Base-by-base conservation (phyloP, 2,113 vertebrate genomes). In the Eubucco bourcierii region DNA sequence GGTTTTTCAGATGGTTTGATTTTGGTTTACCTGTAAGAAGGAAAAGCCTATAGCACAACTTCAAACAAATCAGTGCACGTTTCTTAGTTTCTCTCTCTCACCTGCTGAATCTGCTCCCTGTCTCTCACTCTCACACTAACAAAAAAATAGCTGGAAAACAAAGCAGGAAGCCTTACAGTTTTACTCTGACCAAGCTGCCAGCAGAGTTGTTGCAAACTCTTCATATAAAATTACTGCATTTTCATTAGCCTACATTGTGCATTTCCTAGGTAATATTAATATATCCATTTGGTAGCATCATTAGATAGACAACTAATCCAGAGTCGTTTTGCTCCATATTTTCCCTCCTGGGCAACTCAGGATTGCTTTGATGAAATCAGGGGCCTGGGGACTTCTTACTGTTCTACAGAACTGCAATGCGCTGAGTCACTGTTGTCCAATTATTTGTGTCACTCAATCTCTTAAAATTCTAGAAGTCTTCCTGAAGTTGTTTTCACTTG, bases 401-500 rank as follows among this genome's bases (percentile, higher is more conserved):
- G 28, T 58, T 58, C 50, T 72, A 46, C 29, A 61, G 61, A 92
- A 75, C 39, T 63, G 58, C 14, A 10, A 25, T 15, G 52, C 52
- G 82, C 21, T 84, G 81, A 80, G 67, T 87, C 87, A 59, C 52
- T 84, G 70, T 12, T 0, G 1, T 76, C 75, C 80, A 21, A 59
- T 5, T 4, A 15, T 70, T 75, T 73, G 55, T 65, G 56, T 64
- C 52, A 56, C 44, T 72, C 76, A 39, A 64, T 56, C 73, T 90
- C 77, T 90, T 86, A 86, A 78, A 90, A 90, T 93, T 95, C 87
- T 74, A 24, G 25, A 85, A 85, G 82, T 60, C 72, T 37, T 93
- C 72, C 92, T 90, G 88, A 91, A 80, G 90, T 95, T 95, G 87
- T 94, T 96, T 95, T 95, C 52, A 55, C 87, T 96, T 94, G 72